phyloP scores from a whole-genome alignment of 2,113 vertebrate genomes.

The Solea senegalensis region DNA sequence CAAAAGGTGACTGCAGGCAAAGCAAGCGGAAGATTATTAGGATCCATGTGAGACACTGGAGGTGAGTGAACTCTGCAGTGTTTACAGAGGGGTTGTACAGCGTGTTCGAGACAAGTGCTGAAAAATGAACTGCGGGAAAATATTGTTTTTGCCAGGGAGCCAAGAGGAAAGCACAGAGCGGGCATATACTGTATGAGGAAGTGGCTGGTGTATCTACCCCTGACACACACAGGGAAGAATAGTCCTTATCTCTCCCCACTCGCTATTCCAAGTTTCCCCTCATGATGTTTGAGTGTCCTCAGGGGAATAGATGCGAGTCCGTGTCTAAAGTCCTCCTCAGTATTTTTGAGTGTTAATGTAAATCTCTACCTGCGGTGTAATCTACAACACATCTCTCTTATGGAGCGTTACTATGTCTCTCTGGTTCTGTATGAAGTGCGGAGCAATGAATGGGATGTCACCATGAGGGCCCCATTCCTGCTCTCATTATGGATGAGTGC shows the following conservation, averaged over 20 bases:
- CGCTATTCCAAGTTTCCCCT: slow-evolving; percentile 41
- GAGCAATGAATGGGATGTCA: slow-evolving; percentile 13
- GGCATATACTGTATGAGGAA: slow-evolving; percentile 44
- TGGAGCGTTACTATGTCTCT: neutral
- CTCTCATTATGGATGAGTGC: slow-evolving; percentile 50
- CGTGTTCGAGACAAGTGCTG: slow-evolving; percentile 35
- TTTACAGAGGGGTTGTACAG: slow-evolving; percentile 26
- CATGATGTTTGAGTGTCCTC: slow-evolving; percentile 8
- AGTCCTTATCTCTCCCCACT: slow-evolving; percentile 51
- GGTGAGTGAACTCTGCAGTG: slow-evolving; percentile 31
- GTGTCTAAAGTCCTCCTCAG: neutral
- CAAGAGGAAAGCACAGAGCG: slow-evolving; percentile 48
- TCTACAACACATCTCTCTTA: neutral
- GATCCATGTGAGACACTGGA: slow-evolving; percentile 13
- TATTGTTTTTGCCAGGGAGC: slow-evolving; percentile 52
- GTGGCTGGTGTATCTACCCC: slow-evolving; percentile 39
- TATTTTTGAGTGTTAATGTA: slow-evolving; percentile 16
- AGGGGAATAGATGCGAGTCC: neutral
- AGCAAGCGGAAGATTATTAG: neutral
- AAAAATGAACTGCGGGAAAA: slow-evolving; percentile 53
- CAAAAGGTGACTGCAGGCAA: slow-evolving; percentile 21
- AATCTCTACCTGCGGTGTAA: neutral
- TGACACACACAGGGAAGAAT: slow-evolving; percentile 26
- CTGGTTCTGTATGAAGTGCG: neutral
- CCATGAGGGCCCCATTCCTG: slow-evolving; percentile 4